Evolutionary conservation across 2,888 invertebrate species (phyloP), one percentile per base, ranked within the genome.

Genomic region (Euphydryas editha): DNA sequence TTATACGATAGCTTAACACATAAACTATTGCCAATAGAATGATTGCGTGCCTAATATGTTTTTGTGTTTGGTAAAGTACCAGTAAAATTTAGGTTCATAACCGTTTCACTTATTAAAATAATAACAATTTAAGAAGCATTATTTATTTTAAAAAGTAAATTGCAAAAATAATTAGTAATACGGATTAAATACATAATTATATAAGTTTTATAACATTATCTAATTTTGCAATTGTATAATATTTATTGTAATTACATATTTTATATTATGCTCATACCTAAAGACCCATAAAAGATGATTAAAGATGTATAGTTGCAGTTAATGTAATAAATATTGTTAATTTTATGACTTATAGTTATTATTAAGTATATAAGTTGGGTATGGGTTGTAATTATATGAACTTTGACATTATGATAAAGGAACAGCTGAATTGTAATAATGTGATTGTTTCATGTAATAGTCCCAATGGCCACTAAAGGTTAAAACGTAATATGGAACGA

Each of bases 391-490:
- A 6, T 36, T 4, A 6, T 13, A 13, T 39, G 11, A 39, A 39
- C 8, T 10, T 39, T 3, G 39, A 30, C 8, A 30, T 39, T 18
- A 11, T 18, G 11, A 47, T 20, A 15, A 4, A 18, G 13, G 1
- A 5, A 13, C 18, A 6, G 8, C 15, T 11, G 15, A 15, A 24
- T n/a, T 24, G 21, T 1, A 13, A 24, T 24, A 51, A 51, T n/a
- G 21, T n/a, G 59, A 59, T 59, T 20, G 49, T 51, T 54, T 30
- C 18, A 13, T 58, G 49, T 30, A 64, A 37, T 17, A 58, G 30
- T 21, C 63, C 51, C 58, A 18, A 17, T 44, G 63, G 51, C 30
- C 46, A 21, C n/a, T 18, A 51, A 64, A 55, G 39, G 20, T 17
- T 57, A 42, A 57, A 4, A 13, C 8, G 18, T n/a, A 30, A 21